Percentiles rank a stretch among this genome's conserved stretches.
Conservation (phyloP, 37 sponge, comb jelly and placozoan species). For the Tethya wilhelma region DNA sequence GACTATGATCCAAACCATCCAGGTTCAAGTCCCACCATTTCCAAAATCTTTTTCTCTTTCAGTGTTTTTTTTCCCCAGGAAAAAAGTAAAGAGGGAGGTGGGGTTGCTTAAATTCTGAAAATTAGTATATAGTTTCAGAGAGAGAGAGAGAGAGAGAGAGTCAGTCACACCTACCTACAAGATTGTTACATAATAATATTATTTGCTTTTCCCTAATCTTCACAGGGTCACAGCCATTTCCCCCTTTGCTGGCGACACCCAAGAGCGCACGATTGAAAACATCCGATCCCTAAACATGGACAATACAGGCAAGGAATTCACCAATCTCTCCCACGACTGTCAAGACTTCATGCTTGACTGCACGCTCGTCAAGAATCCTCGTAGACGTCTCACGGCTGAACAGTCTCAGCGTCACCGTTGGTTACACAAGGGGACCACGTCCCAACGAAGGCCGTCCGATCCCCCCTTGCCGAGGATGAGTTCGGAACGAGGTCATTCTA, state of each 20-base stretch:
- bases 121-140: not conserved
- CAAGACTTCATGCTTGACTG: slow-evolving; percentile 40
- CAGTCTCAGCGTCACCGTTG: slow-evolving; percentile 61
- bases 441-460: not conserved
- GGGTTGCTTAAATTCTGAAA: too few relatives aligned
- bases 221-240: slow-evolving; percentile 58
- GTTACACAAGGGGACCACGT: slow-evolving; percentile 11
- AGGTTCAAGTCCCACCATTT: too few relatives aligned
- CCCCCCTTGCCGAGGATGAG: not conserved
- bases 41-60: too few relatives aligned
- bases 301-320: slow-evolving; percentile 1
- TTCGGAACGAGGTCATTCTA: not conserved
- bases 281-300: slow-evolving; percentile 27
- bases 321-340: slow-evolving; percentile 33
- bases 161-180: too few relatives aligned
- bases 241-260: slow-evolving; percentile 59
- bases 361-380: slow-evolving; percentile 21
- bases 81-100: not conserved
- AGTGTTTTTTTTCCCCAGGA: not conserved
- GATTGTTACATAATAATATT: too few relatives aligned
- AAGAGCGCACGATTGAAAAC: slow-evolving; percentile 41
- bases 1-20: too few relatives aligned
- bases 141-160: too few relatives aligned
- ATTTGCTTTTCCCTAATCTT: too few relatives aligned
- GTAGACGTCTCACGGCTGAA: slow-evolving; percentile 32